Evolutionary conservation across 2,797 vertebrate genomes (phyloP).

Genomic region (Tamandua tetradactyla): DNA sequence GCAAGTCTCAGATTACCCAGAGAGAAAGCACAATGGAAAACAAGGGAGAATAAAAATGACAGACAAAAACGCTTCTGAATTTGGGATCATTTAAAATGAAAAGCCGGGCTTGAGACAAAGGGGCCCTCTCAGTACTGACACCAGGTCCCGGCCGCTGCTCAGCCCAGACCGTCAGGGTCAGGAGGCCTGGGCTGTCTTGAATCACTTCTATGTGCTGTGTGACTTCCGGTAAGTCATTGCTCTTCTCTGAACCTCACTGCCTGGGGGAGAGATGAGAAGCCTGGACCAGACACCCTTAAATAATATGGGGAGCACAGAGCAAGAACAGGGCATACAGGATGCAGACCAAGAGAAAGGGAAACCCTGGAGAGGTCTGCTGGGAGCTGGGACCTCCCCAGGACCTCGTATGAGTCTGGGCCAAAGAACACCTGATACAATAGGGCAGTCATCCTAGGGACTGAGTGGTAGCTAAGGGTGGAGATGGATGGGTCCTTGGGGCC

Average conservation of each 20-base stretch:
- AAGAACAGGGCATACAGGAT: not conserved
- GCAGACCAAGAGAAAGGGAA: not conserved
- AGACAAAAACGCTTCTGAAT: slow-evolving; percentile 51
- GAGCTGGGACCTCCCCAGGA: too few relatives aligned
- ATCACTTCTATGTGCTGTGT: not conserved
- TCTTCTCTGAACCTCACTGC: not conserved
- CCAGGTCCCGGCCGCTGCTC: rapidly evolving
- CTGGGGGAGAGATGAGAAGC: not conserved
- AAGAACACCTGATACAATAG: too few relatives aligned
- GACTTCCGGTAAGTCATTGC: not conserved
- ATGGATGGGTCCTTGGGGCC: too few relatives aligned
- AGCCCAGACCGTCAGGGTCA: not conserved
- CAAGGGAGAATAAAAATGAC: slow-evolving; percentile 49
- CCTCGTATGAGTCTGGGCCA: too few relatives aligned
- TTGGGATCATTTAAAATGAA: slow-evolving; percentile 47
- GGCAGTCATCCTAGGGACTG: too few relatives aligned
- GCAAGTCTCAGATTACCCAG: slow-evolving; percentile 60
- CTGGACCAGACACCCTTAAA: not conserved
- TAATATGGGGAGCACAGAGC: not conserved
- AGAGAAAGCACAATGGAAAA: slow-evolving; percentile 68
- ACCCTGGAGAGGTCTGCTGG: too few relatives aligned
- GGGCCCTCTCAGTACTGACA: not conserved
- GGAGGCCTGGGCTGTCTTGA: not conserved
- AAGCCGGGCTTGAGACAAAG: slow-evolving; percentile 48
- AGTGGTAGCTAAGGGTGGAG: too few relatives aligned